Evolutionary conservation across 2,888 invertebrate species (phyloP).

Genomic region (Andrena chrysosceles): DNA sequence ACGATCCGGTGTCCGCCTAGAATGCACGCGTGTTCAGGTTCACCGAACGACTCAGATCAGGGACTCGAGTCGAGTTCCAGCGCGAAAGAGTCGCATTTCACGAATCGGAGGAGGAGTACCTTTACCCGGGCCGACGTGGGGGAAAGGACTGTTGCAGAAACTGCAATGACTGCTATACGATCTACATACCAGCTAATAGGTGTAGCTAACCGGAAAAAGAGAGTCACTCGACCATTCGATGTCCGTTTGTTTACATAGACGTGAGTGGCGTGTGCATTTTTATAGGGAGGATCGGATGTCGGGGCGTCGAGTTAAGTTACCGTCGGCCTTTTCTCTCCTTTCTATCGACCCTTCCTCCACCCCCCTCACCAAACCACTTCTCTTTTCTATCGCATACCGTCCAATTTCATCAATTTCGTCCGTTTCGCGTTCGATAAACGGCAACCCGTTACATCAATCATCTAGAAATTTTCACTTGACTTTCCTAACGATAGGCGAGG

Average conservation of each 20-base stretch:
- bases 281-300: slow-evolving; percentile 72
- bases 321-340: slow-evolving; percentile 57
- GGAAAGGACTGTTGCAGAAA: slow-evolving; percentile 45
- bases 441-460: not conserved
- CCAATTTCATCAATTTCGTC: slow-evolving; percentile 7
- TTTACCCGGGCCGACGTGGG: slow-evolving; percentile 38
- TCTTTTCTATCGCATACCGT: slow-evolving; percentile 25
- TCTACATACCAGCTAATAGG: slow-evolving; percentile 66
- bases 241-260: slow-evolving; percentile 71
- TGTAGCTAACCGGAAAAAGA: slow-evolving; percentile 70
- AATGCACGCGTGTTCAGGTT: slow-evolving; percentile 47
- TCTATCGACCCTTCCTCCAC: slow-evolving; percentile 37
- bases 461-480: not conserved
- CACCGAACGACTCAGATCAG: slow-evolving; percentile 48
- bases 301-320: slow-evolving; percentile 73
- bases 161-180: slow-evolving; percentile 64
- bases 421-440: slow-evolving; percentile 2
- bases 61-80: slow-evolving; percentile 49
- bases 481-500: not conserved
- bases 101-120: slow-evolving; percentile 51
- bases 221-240: slow-evolving; percentile 68
- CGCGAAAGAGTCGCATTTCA: slow-evolving; percentile 62
- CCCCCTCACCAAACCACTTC: slow-evolving; percentile 4
- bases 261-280: slow-evolving; percentile 65
- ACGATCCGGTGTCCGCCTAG: slow-evolving; percentile 31